phyloP scores from a whole-genome alignment of 2,888 invertebrate genomes.

The Apamea sordens region DNA sequence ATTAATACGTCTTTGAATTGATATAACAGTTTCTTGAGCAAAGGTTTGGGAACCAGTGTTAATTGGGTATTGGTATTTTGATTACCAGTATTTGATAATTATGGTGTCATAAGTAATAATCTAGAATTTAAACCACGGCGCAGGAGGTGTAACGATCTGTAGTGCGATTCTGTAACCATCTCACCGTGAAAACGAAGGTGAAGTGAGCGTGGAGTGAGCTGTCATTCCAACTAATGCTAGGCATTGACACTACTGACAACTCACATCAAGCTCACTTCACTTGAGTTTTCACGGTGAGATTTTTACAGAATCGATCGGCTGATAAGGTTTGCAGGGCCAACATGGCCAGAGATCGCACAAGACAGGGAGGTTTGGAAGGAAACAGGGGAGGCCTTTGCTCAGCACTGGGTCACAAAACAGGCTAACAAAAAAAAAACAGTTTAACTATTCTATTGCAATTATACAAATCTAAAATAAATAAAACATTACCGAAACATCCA shows the following conservation, averaged over 20 bases:
- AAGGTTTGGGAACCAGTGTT: slow-evolving; percentile 1
- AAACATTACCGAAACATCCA: background rate
- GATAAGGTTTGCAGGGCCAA: background rate
- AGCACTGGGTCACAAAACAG: background rate
- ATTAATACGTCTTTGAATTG: slow-evolving; percentile 34
- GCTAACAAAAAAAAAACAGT: background rate
- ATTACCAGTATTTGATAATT: background rate
- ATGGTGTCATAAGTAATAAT: background rate
- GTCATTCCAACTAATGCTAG: too few species aligned
- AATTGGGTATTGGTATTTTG: background rate
- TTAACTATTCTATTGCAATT: background rate
- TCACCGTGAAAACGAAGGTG: too few species aligned
- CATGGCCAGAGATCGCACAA: background rate
- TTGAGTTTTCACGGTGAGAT: too few species aligned
- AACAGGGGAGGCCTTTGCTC: background rate
- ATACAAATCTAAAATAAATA: background rate
- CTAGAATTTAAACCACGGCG: background rate
- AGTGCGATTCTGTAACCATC: too few species aligned
- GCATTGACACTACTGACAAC: too few species aligned
- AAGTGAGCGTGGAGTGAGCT: too few species aligned
- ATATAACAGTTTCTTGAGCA: background rate
- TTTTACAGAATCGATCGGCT: too few species aligned
- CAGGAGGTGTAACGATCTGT: background rate
- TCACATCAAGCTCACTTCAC: too few species aligned
- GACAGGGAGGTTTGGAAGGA: background rate